Conservation (phyloP, 2,888 invertebrate species). For the Chaetoderma sp. region DNA sequence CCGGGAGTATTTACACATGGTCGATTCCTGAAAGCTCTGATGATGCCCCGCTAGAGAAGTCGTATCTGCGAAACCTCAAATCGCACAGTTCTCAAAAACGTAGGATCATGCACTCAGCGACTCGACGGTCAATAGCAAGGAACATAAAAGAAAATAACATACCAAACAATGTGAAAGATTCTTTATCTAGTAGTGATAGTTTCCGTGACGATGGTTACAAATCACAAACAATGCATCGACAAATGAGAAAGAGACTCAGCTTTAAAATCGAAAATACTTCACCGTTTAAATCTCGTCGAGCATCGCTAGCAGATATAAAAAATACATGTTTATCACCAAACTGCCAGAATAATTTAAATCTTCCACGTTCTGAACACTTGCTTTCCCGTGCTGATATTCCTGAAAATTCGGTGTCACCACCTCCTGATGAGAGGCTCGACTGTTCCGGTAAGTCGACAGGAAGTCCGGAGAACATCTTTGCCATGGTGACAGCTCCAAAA, state of each 20-base stretch:
- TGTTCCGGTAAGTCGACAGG: conserved; percentile 56
- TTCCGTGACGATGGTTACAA: conserved; percentile 42
- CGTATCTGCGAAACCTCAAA: conserved; percentile 44
- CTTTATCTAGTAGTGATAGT: conserved; percentile 34
- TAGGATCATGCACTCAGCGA: too few species aligned
- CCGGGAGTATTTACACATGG: conserved; percentile 51
- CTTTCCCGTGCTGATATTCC: conserved; percentile 31
- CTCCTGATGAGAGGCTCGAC: conserved; percentile 43
- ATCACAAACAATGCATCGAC: conserved; percentile 49
- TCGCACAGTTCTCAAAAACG: not conserved
- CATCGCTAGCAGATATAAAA: conserved; percentile 45
- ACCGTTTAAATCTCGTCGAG: conserved; percentile 42
- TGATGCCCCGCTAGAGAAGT: conserved; percentile 46
- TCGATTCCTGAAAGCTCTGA: conserved; percentile 46
- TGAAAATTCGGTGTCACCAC: conserved; percentile 32
- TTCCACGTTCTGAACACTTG: conserved; percentile 39
- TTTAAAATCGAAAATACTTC: conserved; percentile 46
- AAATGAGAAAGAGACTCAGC: conserved; percentile 44
- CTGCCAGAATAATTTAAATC: conserved; percentile 36
- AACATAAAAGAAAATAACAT: conserved; percentile 8
- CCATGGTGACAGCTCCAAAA: not conserved
- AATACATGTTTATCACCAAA: conserved; percentile 33
- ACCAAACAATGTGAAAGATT: conserved; percentile 16
- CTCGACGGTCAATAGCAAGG: not conserved
- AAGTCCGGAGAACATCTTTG: conserved; percentile 36